Base-by-base conservation (phyloP, 2,888 invertebrate species). In the Drosophila vallismaia region DNA sequence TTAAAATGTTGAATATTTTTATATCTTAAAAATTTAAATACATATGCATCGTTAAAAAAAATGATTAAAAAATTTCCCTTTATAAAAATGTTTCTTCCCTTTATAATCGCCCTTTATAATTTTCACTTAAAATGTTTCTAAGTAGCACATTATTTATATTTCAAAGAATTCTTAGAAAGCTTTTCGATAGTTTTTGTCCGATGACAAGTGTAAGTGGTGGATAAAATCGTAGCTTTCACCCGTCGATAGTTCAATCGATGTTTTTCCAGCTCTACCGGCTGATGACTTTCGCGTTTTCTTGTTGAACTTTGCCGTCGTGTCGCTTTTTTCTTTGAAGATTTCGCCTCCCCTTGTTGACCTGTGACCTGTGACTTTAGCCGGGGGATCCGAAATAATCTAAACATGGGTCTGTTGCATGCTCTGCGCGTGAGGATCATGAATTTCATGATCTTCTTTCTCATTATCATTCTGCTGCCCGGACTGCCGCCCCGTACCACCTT, bases 391-490 rank as follows among this genome's bases (percentile, higher is more conserved):
- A 54, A 48, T 9, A n/a, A 42, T 62, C 19, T 14, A 62, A 66
- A 24, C 52, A 91, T 91, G 92, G 91, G 92, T 69, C 75, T 93
- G 57, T 77, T 93, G 50, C 92, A 92, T 76, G 86, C 87, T 68
- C 76, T 93, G 53, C 80, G 93, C 40, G 91, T 92, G 80, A 86
- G 92, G 73, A 79, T 92, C 50, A 86, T 93, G 67, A 93, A 92
- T 84, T 91, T 93, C 73, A 89, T 92, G 66, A 86, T 94, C 67
- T 91, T 94, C 86, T 92, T 93, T 67, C 89, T 93, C 56, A 85
- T 95, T 42, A 91, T 96, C 42, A 92, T 94, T 24, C 92, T 95
- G 55, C 89, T 96, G 76, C 96, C 96, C 33, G 95, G 95, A 87
- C 89, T 96, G 75, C 96, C 96, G 56, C 97, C 97, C 2, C 93